Percentiles rank a stretch among this genome's conserved stretches.
phyloP scores from a whole-genome alignment of 2,113 vertebrate species.

The Pycnonotus jocosus region DNA sequence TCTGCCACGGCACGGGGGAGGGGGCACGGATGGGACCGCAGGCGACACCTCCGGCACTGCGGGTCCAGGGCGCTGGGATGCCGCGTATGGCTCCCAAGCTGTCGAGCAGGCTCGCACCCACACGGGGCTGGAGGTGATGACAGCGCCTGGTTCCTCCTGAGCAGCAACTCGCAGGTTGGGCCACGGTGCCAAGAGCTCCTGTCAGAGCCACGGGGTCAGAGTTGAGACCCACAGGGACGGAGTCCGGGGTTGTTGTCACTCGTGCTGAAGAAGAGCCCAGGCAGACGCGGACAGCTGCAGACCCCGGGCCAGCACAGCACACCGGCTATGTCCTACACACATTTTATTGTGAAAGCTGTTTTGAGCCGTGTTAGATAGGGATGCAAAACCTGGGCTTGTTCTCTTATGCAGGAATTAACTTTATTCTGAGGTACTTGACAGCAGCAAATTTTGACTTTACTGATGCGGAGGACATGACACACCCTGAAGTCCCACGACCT shows the following conservation, averaged over 20 bases:
- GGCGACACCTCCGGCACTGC: not conserved
- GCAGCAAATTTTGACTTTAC: not conserved
- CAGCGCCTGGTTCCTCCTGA: fast-evolving
- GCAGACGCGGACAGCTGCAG: not conserved
- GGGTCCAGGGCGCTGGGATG: not conserved
- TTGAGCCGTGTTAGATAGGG: not conserved
- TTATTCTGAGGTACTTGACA: not conserved
- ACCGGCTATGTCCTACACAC: not conserved
- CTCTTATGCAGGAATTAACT: not conserved
- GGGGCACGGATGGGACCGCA: not conserved
- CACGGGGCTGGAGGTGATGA: fast-evolving
- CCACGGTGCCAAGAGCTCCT: fast-evolving
- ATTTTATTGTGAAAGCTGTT: not conserved
- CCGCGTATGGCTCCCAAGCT: not conserved
- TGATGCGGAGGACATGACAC: not conserved
- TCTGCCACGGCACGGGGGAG: fast-evolving
- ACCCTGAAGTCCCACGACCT: not conserved
- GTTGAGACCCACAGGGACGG: fast-evolving
- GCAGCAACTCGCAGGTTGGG: not conserved
- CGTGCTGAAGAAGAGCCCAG: fast-evolving
- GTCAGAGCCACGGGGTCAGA: not conserved
- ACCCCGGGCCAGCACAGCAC: not conserved
- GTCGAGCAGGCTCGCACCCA: fast-evolving
- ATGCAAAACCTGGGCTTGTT: not conserved
- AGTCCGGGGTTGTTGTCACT: not conserved